Evolutionary conservation across 2,113 vertebrate genomes (phyloP).

Genomic region (Fregetta grallaria): DNA sequence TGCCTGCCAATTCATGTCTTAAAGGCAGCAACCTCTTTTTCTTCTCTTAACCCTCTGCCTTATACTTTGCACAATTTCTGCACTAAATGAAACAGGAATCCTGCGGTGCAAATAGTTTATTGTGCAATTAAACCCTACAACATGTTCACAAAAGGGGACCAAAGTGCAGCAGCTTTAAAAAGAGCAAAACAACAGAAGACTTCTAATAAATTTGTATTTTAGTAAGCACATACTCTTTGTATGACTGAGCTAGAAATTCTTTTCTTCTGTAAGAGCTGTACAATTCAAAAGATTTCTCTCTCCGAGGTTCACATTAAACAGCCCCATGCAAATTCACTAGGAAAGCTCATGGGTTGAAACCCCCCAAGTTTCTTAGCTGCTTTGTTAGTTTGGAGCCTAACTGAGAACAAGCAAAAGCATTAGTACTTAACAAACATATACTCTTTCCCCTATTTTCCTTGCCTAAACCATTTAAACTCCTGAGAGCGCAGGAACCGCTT

Average conservation of each 20-base stretch:
- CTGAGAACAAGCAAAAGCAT: not conserved
- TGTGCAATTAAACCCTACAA: not conserved
- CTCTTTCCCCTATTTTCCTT: conserved; percentile 41
- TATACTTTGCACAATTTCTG: not conserved
- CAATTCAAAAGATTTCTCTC: not conserved
- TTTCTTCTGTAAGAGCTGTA: not conserved
- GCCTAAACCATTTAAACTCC: conserved; percentile 22
- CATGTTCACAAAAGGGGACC: not conserved
- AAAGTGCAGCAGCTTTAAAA: not conserved
- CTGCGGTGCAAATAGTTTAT: not conserved
- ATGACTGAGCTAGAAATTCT: not conserved
- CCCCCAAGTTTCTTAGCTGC: not conserved
- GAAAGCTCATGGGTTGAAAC: not conserved
- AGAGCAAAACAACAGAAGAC: not conserved
- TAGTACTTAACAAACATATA: not conserved
- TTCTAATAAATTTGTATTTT: not conserved
- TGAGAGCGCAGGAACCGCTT: not conserved
- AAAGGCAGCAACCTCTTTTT: not conserved
- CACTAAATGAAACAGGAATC: not conserved
- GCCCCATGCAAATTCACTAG: not conserved
- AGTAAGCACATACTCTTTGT: not conserved
- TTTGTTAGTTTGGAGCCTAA: not conserved
- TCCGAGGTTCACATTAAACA: not conserved
- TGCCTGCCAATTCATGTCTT: not conserved
- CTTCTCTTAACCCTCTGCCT: not conserved